Conservation (phyloP, 2,888 invertebrate genomes). For the Dasysyrphus tricinctus region DNA sequence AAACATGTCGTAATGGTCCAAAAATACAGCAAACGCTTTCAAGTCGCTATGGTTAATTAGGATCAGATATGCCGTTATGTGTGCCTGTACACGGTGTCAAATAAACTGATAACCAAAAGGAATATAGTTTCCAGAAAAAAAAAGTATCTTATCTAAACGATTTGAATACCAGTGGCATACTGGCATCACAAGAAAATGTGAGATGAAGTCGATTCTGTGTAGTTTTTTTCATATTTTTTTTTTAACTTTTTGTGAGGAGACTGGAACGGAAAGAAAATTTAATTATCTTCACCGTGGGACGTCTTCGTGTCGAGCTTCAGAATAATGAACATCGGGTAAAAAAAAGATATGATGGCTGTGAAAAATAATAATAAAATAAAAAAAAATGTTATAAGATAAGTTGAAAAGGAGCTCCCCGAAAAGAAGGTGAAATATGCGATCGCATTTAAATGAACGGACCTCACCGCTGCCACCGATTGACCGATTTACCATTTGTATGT, state of each 20-base stretch:
- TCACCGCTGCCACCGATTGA: slow-evolving; percentile 38
- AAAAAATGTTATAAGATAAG: slow-evolving; percentile 4
- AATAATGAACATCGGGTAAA: slow-evolving; percentile 27
- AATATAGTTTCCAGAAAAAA: slow-evolving; percentile 12
- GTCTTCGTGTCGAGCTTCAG: slow-evolving; percentile 45
- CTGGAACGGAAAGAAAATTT: slow-evolving; percentile 56
- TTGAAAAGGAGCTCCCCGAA: slow-evolving; percentile 20
- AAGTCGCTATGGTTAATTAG: slow-evolving; percentile 37
- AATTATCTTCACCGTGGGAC: slow-evolving; percentile 72
- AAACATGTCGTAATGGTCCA: slow-evolving; percentile 61
- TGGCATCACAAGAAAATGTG: slow-evolving; percentile 19
- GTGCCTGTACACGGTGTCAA: slow-evolving; percentile 37
- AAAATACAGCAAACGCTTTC: slow-evolving; percentile 41
- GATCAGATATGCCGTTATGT: slow-evolving; percentile 45
- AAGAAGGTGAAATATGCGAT: slow-evolving; percentile 44
- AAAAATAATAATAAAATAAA: neutral
- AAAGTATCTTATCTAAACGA: slow-evolving; percentile 44
- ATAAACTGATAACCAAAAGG: slow-evolving; percentile 50
- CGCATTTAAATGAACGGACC: slow-evolving; percentile 35
- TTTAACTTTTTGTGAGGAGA: neutral
- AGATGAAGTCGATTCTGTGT: slow-evolving; percentile 11
- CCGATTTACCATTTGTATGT: slow-evolving; percentile 34
- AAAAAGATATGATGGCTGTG: slow-evolving; percentile 1
- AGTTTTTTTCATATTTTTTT: neutral
- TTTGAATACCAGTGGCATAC: slow-evolving; percentile 42